Conservation (phyloP, 2,797 vertebrate species). For the Characodon lateralis region DNA sequence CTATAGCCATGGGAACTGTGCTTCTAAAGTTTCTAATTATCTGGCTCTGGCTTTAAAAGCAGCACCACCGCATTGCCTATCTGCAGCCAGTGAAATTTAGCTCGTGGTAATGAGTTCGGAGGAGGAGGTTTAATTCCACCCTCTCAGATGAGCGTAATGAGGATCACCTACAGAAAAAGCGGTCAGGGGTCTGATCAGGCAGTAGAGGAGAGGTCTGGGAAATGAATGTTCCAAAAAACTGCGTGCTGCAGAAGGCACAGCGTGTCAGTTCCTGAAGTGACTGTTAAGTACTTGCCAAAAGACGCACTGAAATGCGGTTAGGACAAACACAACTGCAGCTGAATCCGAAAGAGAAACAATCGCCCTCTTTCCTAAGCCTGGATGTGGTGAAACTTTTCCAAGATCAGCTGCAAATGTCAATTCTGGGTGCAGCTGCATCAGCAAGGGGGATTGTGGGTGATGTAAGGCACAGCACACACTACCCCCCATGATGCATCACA, state of each 20-base stretch:
- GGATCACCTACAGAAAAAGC: slow-evolving; percentile 72
- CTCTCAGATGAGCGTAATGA: slow-evolving; percentile 74
- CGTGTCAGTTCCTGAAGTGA: slow-evolving; percentile 37
- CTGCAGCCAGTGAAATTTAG: slow-evolving; percentile 77
- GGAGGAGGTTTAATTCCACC: slow-evolving; percentile 76
- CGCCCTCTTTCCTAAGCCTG: slow-evolving; percentile 13
- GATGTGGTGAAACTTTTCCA: slow-evolving; percentile 39
- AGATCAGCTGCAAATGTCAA: slow-evolving; percentile 45
- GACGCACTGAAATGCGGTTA: slow-evolving; percentile 18
- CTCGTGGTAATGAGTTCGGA: slow-evolving; percentile 81
- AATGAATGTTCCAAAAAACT: slow-evolving; percentile 44
- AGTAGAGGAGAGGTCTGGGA: slow-evolving; percentile 44
- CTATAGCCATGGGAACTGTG: slow-evolving; percentile 81
- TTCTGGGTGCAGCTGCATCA: slow-evolving; percentile 37
- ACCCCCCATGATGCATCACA: slow-evolving; percentile 70
- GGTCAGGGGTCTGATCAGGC: slow-evolving; percentile 68
- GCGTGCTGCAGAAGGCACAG: slow-evolving; percentile 37
- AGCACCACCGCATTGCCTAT: slow-evolving; percentile 74
- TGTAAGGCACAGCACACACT: slow-evolving; percentile 60
- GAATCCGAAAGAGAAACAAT: slow-evolving; percentile 31
- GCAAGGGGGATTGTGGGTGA: slow-evolving; percentile 60
- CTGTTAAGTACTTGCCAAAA: slow-evolving; percentile 55
- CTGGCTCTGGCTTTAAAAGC: slow-evolving; percentile 80
- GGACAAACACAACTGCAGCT: slow-evolving; percentile 23
- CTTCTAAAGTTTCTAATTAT: slow-evolving; percentile 85